A percentile compares a stretch with the other conserved stretches of the same genome.
Evolutionary conservation across 2,888 invertebrate species (phyloP).

Genomic region (Melieria crassipennis): DNA sequence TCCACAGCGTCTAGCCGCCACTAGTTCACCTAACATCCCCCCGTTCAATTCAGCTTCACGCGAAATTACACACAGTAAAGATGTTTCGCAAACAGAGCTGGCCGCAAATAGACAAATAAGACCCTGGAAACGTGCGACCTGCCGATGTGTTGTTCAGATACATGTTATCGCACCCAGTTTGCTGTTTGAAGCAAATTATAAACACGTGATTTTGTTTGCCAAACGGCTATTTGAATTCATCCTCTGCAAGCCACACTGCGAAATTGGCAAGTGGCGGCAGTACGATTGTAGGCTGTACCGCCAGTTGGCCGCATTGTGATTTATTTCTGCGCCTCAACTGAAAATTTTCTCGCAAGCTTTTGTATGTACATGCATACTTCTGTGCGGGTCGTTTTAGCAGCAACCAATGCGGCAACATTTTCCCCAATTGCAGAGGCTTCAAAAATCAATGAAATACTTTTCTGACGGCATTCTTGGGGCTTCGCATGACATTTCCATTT

Average conservation of each 20-base stretch:
- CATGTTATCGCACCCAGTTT: constrained; percentile 53
- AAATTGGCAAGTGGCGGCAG: neutral
- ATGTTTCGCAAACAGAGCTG: constrained; percentile 44
- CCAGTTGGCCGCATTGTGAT: too few relatives aligned
- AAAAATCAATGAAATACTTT: constrained; percentile 64
- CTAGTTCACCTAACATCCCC: too few relatives aligned
- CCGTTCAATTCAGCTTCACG: neutral
- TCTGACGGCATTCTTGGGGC: constrained; percentile 60
- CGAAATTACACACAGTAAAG: constrained; percentile 36
- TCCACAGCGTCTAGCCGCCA: too few relatives aligned
- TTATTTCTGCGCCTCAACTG: too few relatives aligned
- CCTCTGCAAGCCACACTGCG: neutral
- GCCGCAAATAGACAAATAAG: constrained; percentile 29
- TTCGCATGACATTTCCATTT: constrained; percentile 43
- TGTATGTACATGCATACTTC: too few relatives aligned
- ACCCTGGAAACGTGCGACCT: constrained; percentile 22
- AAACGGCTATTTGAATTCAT: constrained; percentile 7
- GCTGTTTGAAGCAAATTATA: constrained; percentile 24
- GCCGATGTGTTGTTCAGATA: constrained; percentile 30
- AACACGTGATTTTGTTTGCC: constrained; percentile 54
- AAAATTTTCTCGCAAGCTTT: too few relatives aligned
- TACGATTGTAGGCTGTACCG: too few relatives aligned
- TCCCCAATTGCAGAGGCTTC: constrained; percentile 56
- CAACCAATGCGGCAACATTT: constrained; percentile 35
- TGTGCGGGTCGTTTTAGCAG: too few relatives aligned